Base-by-base conservation (phyloP, 2,797 vertebrate genomes). In the Epinephelus coioides region DNA sequence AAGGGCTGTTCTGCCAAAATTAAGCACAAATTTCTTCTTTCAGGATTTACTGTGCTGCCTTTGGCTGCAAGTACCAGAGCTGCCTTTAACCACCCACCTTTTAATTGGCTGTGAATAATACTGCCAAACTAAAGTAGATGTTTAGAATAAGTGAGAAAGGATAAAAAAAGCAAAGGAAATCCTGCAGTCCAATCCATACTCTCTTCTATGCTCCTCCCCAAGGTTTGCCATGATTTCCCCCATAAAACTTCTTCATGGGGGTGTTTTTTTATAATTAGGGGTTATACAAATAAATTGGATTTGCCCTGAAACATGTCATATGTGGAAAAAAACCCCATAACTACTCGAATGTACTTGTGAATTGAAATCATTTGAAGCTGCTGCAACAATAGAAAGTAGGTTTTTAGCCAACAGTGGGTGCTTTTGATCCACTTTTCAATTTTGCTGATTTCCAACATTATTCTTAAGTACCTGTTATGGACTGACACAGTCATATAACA, bases 31-130 rank as follows among this genome's bases (percentile, higher is more conserved):
- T 62, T 27, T 64, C 27, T 74, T 34, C 8, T 3, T 34, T 27
- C 17, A 50, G 10, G 54, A 78, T 82, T 60, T 73, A 79, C 5
- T 18, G 49, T 3, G 25, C 69, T 44, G 19, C 51, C 47, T 69
- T 61, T 56, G 50, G 46, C 51, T 53, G 56, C 1, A 12, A 38
- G 62, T 5, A 27, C 50, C 62, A 34, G 61, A 18, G 46, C 27
- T 23, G n/a, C 25, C 30, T 60, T 38, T 23, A 62, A 74, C 53
- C 40, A 71, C 47, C 38, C 8, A 40, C 23, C 18, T 49, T 82
- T 65, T 69, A 75, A 85, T 44, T 49, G 54, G 43, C 66, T 40
- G 47, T 30, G 21, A 60, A 47, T 56, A 63, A 69, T 70, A 57
- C 44, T 57, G 69, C 25, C 60, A 56, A 64, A 50, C 54, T 54